Base-by-base conservation (phyloP, 1,140 invertebrate genomes). In the Andrena cerasifolii region DNA sequence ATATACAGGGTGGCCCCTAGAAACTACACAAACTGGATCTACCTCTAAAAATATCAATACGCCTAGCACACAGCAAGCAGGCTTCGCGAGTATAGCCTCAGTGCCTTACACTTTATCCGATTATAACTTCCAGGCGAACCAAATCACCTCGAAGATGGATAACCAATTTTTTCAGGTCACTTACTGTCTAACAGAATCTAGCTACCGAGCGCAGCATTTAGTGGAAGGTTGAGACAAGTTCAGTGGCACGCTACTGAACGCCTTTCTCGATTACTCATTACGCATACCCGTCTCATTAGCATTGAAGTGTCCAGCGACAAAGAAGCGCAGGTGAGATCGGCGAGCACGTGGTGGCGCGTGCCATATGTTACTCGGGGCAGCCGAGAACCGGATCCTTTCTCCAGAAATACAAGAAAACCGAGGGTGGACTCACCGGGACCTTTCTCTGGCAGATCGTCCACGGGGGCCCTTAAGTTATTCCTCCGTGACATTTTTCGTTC, bases 361-460 rank as follows among this genome's bases (percentile, higher is more conserved):
- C 33, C 87, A 89, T 89, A 89, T 89, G 88, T 85, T 86, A 53
- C 26, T 14, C 10, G 21, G 26, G 24, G 12, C 24, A n/a, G 33
- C 2, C 3, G 5, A 24, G 14, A 33, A 49, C 1, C 36, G 18
- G 24, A 26, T 54, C 5, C 31, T 45, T 28, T 10, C 0, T 2
- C 1, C n/a, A 0, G 3, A 16, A 31, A 62, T 16, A 18, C 28
- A 54, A 8, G 16, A 10, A 67, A 53, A 49, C n/a, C 31, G 24
- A 71, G 28, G 24, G 28, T 12, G 68, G 72, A 90, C 93, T 93
- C 89, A 94, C 93, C 93, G 67, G 92, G 86, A 80, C 91, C 90
- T 21, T 88, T 85, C 72, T 92, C 89, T 5, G 91, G 90, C 21
- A 93, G 73, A 10, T 88, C 88, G 59, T 93, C 89, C n/a, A 83